These are phyloP conservation scores for Callimorpha dominula DNA, from an alignment of 2,888 invertebrate genomes.

Conservation along the genomic window DNA sequence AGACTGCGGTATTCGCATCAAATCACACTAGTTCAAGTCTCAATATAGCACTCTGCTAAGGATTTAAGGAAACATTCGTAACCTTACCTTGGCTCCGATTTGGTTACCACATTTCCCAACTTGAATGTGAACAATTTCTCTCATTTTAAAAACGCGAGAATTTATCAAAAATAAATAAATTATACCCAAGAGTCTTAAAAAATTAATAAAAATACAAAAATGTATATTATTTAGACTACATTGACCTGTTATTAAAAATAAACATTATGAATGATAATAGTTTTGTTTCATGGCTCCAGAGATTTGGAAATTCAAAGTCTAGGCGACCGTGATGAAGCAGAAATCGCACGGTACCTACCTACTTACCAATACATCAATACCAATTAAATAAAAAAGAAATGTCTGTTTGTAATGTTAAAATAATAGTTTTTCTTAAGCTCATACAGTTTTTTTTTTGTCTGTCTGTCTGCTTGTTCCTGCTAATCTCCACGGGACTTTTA, in stretches of 20 bases:
- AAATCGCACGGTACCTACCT: too few relatives aligned
- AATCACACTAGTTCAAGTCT: not conserved
- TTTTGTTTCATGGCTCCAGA: conserved; percentile 56
- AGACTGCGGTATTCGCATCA: not conserved
- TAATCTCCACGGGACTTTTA: too few relatives aligned
- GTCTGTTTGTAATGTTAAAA: too few relatives aligned
- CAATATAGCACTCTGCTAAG: not conserved
- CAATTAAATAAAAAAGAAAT: too few relatives aligned
- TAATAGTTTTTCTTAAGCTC: too few relatives aligned
- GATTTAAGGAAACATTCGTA: not conserved
- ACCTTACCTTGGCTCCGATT: conserved; percentile 91
- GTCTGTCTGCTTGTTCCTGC: too few relatives aligned
- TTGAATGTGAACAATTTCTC: conserved; percentile 93
- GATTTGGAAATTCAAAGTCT: conserved; percentile 24
- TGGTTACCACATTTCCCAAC: conserved; percentile 87
- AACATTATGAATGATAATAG: conserved; percentile 41
- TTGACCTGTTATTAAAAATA: conserved; percentile 55
- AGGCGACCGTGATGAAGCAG: not conserved
- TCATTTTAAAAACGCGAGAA: conserved; percentile 83
- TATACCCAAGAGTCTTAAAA: conserved; percentile 48
- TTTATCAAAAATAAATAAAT: conserved; percentile 63
- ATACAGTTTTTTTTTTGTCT: too few relatives aligned
- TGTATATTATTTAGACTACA: conserved; percentile 60
- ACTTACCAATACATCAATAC: too few relatives aligned
- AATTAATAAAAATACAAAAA: conserved; percentile 61